Evolutionary conservation across 2,888 invertebrate genomes (phyloP), one percentile per base, ranked within the genome.

Genomic region (Orchesella flavescens): DNA sequence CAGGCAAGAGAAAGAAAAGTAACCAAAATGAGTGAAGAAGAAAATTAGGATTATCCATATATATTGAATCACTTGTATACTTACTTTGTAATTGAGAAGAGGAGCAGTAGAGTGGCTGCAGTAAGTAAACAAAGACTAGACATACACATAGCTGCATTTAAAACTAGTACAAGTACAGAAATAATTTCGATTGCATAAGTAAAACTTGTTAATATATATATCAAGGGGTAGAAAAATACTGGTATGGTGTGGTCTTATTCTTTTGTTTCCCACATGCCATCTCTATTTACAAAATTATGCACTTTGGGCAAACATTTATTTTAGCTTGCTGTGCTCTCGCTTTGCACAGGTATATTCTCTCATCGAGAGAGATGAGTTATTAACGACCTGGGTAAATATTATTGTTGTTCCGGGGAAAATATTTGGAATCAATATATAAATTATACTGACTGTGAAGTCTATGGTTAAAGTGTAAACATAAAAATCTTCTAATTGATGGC

Each of bases 331-430:
- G 24, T 44, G 9, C 19, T 66, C 46, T 66, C 2, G 57, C n/a
- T 21, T 7, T 46, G 46, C 59, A 34, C 21, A 17, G 19, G 72
- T 57, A 24, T 17, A 23, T 65, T 44, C 23, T 55, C 44, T 76
- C 69, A 69, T 68, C 7, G 3, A 81, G 75, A 81, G 75, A 76
- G 76, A 82, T 82, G 82, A 82, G 82, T 82, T 82, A 82, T 82
- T 82, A 82, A 82, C 82, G 71, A 82, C 57, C 53, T 66, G 75
- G 63, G 82, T 43, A 82, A 82, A 82, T 76, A 82, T 71, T 82
- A 82, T 82, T 76, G 75, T 76, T 82, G 61, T 82, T 82, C 71
- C 76, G 68, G 75, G 53, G 75, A 69, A 81, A 81, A 81, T 69
- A 76, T 66, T 82, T 82, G 76, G 69, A 82, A 69, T 82, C 75